phyloP scores from a whole-genome alignment of 2,888 invertebrate genomes.

The Cryptocephalus primarius region DNA sequence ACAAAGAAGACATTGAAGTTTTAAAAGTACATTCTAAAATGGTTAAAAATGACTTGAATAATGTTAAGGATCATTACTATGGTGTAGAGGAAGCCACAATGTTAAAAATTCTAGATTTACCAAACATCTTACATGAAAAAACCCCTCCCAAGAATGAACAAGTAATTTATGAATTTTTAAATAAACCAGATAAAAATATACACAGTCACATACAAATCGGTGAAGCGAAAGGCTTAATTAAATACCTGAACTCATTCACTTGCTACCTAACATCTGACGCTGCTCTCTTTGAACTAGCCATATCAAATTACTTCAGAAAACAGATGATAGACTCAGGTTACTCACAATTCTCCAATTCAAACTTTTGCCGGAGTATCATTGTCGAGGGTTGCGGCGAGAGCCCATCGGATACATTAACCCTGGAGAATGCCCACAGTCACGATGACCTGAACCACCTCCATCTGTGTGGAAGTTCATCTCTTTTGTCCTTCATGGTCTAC shows the following conservation, averaged over 20 bases:
- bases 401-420: conserved; percentile 50
- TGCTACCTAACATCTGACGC: conserved; percentile 58
- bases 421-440: conserved; percentile 43
- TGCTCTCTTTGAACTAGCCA: conserved; percentile 57
- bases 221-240: conserved; percentile 40
- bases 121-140: conserved; percentile 54
- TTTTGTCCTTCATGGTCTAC: conserved; percentile 63
- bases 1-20: conserved; percentile 37
- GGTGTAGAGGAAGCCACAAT: conserved; percentile 63
- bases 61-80: conserved; percentile 52
- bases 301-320: conserved; percentile 43
- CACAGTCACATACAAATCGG: conserved; percentile 47
- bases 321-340: conserved; percentile 42
- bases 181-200: conserved; percentile 31
- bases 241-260: conserved; percentile 46
- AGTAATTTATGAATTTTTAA: conserved; percentile 22
- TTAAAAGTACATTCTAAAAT: conserved; percentile 42
- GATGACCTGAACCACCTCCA: conserved; percentile 50
- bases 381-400: conserved; percentile 61
- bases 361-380: conserved; percentile 64
- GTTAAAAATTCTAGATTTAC: conserved; percentile 52
- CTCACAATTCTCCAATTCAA: conserved; percentile 60
- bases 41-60: conserved; percentile 46
- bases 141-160: conserved; percentile 43
- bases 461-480: conserved; percentile 63